Percentiles rank a stretch among this genome's conserved stretches.
Evolutionary conservation across 2,888 invertebrate genomes (phyloP).

Genomic region (Acrocyrtus sp.): DNA sequence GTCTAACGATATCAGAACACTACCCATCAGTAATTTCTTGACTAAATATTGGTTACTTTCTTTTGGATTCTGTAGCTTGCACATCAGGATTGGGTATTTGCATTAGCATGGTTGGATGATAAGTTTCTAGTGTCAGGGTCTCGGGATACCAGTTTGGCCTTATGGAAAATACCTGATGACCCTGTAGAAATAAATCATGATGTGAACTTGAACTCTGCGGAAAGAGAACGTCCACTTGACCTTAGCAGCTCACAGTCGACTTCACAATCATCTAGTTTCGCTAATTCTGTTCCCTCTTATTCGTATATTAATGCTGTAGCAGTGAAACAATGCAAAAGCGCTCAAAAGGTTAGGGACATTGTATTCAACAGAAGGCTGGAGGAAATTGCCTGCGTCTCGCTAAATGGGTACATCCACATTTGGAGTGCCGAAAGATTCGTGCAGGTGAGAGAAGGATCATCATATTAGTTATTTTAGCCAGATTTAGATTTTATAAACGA

Average conservation of each 20-base stretch:
- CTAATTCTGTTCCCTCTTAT: conserved; percentile 57
- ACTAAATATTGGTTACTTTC: too few relatives aligned
- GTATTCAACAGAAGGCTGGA: conserved; percentile 86
- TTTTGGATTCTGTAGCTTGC: conserved; percentile 69
- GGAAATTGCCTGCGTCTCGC: conserved; percentile 89
- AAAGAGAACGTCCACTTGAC: conserved; percentile 22
- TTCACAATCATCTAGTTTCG: conserved; percentile 14
- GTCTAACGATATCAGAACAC: too few relatives aligned
- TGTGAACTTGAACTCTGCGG: background rate
- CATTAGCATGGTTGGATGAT: conserved; percentile 96
- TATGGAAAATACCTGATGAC: conserved; percentile 82
- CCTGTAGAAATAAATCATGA: background rate
- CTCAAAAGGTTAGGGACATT: conserved; percentile 82
- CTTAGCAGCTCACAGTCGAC: conserved; percentile 12
- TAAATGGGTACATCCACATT: conserved; percentile 94
- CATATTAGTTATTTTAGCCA: background rate
- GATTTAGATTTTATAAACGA: background rate
- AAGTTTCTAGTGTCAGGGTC: conserved; percentile 94
- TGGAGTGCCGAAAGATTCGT: conserved; percentile 91
- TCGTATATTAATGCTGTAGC: conserved; percentile 75
- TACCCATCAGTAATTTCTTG: too few relatives aligned
- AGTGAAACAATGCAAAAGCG: conserved; percentile 82
- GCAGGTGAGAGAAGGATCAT: conserved; percentile 72
- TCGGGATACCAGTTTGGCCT: conserved; percentile 87
- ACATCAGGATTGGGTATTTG: conserved; percentile 91